phyloP scores from a whole-genome alignment of 1,140 invertebrate genomes.

The Danaus melanippus region DNA sequence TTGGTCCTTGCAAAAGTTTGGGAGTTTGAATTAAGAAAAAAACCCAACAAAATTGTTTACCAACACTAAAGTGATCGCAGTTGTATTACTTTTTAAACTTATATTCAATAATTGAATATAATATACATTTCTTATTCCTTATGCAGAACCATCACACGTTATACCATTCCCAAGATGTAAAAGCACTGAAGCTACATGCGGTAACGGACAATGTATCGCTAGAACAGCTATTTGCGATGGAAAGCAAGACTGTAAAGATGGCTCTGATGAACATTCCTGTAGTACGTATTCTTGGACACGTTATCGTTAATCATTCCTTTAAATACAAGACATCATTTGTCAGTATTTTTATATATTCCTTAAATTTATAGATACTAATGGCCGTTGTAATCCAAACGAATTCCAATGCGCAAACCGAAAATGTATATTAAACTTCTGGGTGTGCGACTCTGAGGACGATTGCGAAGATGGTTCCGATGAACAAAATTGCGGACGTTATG shows the following conservation, averaged over 20 bases:
- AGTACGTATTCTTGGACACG: constrained; percentile 73
- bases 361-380: constrained; percentile 40
- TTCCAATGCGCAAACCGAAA: constrained; percentile 89
- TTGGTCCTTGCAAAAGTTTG: no score
- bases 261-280: constrained; percentile 92
- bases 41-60: no score
- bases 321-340: constrained; percentile 6
- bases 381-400: constrained; percentile 92
- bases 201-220: constrained; percentile 91
- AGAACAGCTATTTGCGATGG: constrained; percentile 88
- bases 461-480: constrained; percentile 91
- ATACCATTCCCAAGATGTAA: no score
- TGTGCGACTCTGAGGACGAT: constrained; percentile 92
- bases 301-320: no score
- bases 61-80: no score
- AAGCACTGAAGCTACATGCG: constrained; percentile 87
- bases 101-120: no score
- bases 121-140: no score
- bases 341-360: neutral
- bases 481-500: constrained; percentile 72
- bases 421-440: constrained; percentile 94
- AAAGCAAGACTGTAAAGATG: constrained; percentile 85
- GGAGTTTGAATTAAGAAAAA: no score
- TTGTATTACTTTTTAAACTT: no score
- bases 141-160: no score